Evolutionary conservation across 2,113 vertebrate genomes (phyloP).

Genomic region (Ardeotis arabs): DNA sequence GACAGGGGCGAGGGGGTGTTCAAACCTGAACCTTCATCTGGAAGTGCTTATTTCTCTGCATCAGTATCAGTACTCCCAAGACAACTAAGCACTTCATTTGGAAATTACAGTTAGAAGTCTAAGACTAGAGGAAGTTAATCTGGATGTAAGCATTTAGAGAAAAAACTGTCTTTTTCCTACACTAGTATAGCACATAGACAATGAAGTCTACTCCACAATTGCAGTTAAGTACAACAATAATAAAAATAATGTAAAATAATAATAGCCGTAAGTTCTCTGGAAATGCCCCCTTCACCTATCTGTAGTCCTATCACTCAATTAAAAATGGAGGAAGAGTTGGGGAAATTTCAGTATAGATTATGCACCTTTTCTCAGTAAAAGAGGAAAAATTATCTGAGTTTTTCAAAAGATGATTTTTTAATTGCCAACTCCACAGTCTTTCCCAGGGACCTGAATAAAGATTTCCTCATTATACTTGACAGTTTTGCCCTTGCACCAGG

Average conservation of each 20-base stretch:
- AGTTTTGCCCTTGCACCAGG: constrained; percentile 64
- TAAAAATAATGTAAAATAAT: neutral
- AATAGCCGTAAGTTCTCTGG: neutral
- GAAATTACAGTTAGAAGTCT: neutral
- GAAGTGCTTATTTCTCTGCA: neutral
- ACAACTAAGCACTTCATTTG: neutral
- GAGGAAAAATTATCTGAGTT: neutral
- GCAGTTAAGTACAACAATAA: neutral
- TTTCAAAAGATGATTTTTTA: constrained; percentile 40
- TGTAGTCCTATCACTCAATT: neutral
- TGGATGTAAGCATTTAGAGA: neutral
- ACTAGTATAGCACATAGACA: neutral
- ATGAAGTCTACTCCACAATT: neutral
- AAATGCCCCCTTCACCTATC: neutral
- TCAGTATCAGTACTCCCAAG: neutral
- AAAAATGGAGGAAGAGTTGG: neutral
- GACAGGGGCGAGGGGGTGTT: accelerated
- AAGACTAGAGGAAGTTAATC: neutral
- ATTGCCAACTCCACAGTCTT: constrained; percentile 39
- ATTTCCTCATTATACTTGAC: constrained; percentile 60
- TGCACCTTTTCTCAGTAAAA: neutral
- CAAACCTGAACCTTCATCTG: neutral
- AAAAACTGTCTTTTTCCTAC: neutral
- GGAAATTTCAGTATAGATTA: neutral
- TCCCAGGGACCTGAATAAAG: constrained; percentile 35